phyloP scores from a whole-genome alignment of 1,140 invertebrate species.

The Bicyclus anynana region DNA sequence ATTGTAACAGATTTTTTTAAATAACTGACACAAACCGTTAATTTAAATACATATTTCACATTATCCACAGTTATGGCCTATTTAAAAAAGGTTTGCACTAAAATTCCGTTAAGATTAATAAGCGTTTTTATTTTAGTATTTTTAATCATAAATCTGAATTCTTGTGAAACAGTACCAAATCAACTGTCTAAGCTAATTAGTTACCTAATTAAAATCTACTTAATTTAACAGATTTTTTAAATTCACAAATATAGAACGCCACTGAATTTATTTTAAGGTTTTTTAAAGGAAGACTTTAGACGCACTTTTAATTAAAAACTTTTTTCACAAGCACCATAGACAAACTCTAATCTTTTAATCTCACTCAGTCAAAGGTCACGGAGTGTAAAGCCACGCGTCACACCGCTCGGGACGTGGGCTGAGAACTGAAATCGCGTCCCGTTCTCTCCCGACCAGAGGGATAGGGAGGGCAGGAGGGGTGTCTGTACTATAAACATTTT shows the following conservation, averaged over 20 bases:
- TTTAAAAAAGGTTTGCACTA: too few relatives aligned
- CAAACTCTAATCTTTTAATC: not conserved
- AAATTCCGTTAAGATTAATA: too few relatives aligned
- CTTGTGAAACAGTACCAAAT: too few relatives aligned
- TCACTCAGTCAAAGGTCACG: not conserved
- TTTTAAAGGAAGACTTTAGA: not conserved
- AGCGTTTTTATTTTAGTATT: too few relatives aligned
- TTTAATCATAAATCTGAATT: too few relatives aligned
- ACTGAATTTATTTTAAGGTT: not conserved
- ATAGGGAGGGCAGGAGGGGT: constrained; percentile 39
- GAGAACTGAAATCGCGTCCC: constrained; percentile 49
- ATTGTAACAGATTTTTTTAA: too few relatives aligned
- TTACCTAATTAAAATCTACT: too few relatives aligned
- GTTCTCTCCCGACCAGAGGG: constrained; percentile 48
- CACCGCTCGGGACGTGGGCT: constrained; percentile 28
- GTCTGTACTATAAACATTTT: constrained; percentile 11
- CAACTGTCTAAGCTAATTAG: too few relatives aligned
- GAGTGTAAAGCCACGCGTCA: constrained; percentile 23
- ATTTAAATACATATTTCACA: too few relatives aligned
- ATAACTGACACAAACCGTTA: too few relatives aligned
- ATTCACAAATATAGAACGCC: not conserved
- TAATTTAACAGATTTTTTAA: too few relatives aligned
- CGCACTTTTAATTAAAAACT: not conserved
- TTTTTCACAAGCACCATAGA: not conserved
- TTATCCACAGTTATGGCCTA: too few relatives aligned